Base-by-base conservation (phyloP, 1,140 invertebrate genomes). In the Drosophila murphyi region DNA sequence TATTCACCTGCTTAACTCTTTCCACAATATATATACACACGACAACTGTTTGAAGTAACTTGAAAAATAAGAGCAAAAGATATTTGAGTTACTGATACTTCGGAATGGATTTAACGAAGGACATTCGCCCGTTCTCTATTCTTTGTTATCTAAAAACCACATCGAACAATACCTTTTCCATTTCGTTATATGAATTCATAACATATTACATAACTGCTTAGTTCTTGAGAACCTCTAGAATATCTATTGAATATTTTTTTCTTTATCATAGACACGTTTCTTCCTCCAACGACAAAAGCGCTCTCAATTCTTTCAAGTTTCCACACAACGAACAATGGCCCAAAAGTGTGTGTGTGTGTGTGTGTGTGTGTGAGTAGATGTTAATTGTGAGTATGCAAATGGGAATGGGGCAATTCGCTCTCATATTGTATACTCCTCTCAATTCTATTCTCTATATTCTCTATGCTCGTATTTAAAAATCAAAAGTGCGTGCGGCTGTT, bases 321-420 rank as follows among this genome's bases (percentile, higher is more conserved):
- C 28, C 20, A 39, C 41, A 48, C 5, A 67, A 45, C 50, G 52
- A 67, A 4, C 31, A 63, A 48, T 47, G 39, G 55, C 55, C 43
- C 34, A 12, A 35, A 59, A 29, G 10, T n/a, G 5, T 47, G 12
- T 29, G 31, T 55, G 39, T 59, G 34, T 55, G 39, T 59, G 34
- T 50, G 4, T 41, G 5, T 57, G 39, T 37, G 32, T 45, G 6
- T 35, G 32, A 39, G 7, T 7, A 31, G 32, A 39, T 60, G 56
- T 74, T 68, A 69, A 65, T 57, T 70, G 73, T 77, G 50, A 68
- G 67, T 71, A 73, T 73, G 73, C 39, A 60, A 76, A 82, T 79
- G 63, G 47, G 31, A 52, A 45, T 64, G n/a, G 47, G 8, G 20
- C n/a, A 43, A 69, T 72, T 55, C 52, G 47, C 75, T 20, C 20